Evolutionary conservation across 1,140 invertebrate genomes (phyloP).

Genomic region (Drosophila grimshawi): DNA sequence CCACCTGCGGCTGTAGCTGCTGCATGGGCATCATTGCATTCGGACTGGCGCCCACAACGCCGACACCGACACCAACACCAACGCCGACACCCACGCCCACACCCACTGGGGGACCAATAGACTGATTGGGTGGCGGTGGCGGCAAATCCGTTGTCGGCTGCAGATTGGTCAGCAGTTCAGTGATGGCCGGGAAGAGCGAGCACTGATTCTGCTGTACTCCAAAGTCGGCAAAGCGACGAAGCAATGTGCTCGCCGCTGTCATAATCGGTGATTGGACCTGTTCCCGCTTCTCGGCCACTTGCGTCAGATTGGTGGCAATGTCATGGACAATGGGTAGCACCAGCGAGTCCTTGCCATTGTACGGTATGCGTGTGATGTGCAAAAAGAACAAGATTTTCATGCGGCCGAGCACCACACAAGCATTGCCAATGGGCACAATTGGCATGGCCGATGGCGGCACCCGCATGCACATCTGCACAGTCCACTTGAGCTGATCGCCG

Average conservation of each 20-base stretch:
- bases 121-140: conserved; percentile 79
- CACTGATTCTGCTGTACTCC: conserved; percentile 89
- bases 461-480: conserved; percentile 94
- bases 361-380: conserved; percentile 91
- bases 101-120: conserved; percentile 69
- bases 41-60: conserved; percentile 85
- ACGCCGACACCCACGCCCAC: conserved; percentile 47
- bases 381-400: conserved; percentile 96
- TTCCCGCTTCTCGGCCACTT: conserved; percentile 92
- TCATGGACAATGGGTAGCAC: conserved; percentile 96
- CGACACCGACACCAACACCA: conserved; percentile 54
- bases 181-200: conserved; percentile 94
- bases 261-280: conserved; percentile 87
- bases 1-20: conserved; percentile 75
- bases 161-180: conserved; percentile 93
- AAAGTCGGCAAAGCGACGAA: conserved; percentile 89
- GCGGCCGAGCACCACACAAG: conserved; percentile 92
- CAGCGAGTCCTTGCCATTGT: conserved; percentile 88
- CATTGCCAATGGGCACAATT: conserved; percentile 93
- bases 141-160: conserved; percentile 89
- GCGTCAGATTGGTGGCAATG: conserved; percentile 92
- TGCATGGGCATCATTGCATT: conserved; percentile 86
- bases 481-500: conserved; percentile 89
- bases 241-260: conserved; percentile 87
- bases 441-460: conserved; percentile 94